phyloP scores from a whole-genome alignment of 2,888 invertebrate species.

The Dynastes tityus region DNA sequence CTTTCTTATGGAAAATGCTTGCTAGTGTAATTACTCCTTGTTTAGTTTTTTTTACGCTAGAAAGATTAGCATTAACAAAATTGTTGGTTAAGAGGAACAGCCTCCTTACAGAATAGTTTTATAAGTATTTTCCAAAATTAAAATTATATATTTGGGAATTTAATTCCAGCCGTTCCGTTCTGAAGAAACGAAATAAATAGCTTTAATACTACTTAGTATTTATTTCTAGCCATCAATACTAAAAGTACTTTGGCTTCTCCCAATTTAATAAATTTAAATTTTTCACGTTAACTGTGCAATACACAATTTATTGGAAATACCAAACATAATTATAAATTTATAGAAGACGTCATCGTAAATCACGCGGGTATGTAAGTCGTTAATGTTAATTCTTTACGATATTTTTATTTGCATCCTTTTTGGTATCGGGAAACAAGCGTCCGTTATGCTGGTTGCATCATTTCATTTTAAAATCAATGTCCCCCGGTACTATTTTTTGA shows the following conservation, averaged over 20 bases:
- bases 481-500: not conserved
- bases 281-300: not conserved
- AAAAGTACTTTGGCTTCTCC: not conserved
- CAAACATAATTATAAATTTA: conserved; percentile 14
- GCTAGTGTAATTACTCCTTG: no score
- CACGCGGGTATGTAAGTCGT: not conserved
- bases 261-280: not conserved
- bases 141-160: no score
- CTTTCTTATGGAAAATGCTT: no score
- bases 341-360: conserved; percentile 23
- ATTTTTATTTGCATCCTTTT: conserved; percentile 13
- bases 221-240: not conserved
- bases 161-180: no score
- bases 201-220: not conserved
- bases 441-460: conserved; percentile 28
- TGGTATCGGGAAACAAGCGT: not conserved
- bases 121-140: no score
- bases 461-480: conserved; percentile 31
- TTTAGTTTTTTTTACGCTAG: no score
- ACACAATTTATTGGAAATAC: conserved; percentile 23
- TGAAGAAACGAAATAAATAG: no score
- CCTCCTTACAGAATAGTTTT: no score
- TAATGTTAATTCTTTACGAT: not conserved
- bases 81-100: no score
- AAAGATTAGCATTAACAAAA: no score